Conservation (phyloP, 2,113 vertebrate species). For the Triplophysa tibetana region DNA sequence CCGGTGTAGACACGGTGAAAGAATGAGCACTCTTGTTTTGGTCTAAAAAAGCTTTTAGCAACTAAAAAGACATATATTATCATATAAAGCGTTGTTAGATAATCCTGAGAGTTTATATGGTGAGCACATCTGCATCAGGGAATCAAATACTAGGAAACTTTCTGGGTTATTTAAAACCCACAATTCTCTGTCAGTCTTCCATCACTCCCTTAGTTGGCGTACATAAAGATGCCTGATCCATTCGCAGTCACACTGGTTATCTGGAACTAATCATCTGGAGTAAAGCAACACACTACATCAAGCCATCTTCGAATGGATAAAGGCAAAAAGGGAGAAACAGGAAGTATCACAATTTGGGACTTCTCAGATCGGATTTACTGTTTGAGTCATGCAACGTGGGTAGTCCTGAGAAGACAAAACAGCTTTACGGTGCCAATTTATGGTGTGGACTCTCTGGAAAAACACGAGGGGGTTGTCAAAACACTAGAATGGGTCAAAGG, state of each 20-base stretch:
- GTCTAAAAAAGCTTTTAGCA: background rate
- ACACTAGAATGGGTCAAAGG: constrained; percentile 26
- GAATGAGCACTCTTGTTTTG: background rate
- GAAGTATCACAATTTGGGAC: constrained; percentile 34
- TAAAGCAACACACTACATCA: constrained; percentile 34
- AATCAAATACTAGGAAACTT: background rate
- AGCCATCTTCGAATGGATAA: constrained; percentile 29
- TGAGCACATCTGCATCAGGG: background rate
- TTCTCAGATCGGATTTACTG: constrained; percentile 43
- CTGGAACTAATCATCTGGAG: constrained; percentile 43
- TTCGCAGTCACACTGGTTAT: constrained; percentile 32
- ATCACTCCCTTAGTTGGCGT: constrained; percentile 29
- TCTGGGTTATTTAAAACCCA: background rate
- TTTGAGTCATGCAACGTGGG: constrained; percentile 30
- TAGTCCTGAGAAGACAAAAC: constrained; percentile 14
- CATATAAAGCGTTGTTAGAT: too few relatives aligned
- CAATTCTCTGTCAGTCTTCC: constrained; percentile 14
- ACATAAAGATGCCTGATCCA: background rate
- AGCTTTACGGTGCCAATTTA: constrained; percentile 29
- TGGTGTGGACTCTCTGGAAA: constrained; percentile 10
- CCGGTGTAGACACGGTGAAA: too few relatives aligned
- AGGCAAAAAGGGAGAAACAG: constrained; percentile 25
- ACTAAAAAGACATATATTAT: background rate
- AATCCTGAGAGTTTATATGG: too few relatives aligned
- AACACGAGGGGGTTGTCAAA: constrained; percentile 30